Conservation (phyloP, 2,888 invertebrate genomes). For the Amblyjoppa proteus region DNA sequence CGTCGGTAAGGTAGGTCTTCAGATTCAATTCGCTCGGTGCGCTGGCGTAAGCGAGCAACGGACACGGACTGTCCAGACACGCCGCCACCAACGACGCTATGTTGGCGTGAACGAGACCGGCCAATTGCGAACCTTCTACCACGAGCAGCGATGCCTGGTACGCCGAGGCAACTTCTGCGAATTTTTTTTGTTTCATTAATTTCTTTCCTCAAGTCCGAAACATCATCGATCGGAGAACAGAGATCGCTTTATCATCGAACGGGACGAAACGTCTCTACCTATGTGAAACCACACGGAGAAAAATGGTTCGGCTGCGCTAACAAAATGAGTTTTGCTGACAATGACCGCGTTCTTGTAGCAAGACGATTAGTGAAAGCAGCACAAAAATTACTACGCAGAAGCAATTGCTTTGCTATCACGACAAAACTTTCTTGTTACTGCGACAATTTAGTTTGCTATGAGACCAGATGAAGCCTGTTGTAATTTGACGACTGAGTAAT, state of each 20-base stretch:
- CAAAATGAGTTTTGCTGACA: no score
- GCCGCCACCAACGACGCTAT: conserved; percentile 90
- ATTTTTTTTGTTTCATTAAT: background rate
- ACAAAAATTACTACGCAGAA: no score
- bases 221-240: background rate
- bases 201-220: background rate
- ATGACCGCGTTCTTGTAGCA: no score
- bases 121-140: conserved; percentile 91
- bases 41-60: conserved; percentile 91
- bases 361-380: no score
- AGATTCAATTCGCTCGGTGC: conserved; percentile 82
- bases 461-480: no score
- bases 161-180: conserved; percentile 89
- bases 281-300: conserved; percentile 37
- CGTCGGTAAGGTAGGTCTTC: conserved; percentile 84
- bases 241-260: conserved; percentile 2
- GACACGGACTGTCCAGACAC: conserved; percentile 87
- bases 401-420: no score
- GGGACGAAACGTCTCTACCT: conserved; percentile 57
- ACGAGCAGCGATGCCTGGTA: conserved; percentile 90
- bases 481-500: no score
- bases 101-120: conserved; percentile 90
- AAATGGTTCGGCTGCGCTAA: background rate
- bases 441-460: no score
- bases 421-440: no score